Evolutionary conservation across 2,888 invertebrate species (phyloP).

Genomic region (Noctua pronuba): DNA sequence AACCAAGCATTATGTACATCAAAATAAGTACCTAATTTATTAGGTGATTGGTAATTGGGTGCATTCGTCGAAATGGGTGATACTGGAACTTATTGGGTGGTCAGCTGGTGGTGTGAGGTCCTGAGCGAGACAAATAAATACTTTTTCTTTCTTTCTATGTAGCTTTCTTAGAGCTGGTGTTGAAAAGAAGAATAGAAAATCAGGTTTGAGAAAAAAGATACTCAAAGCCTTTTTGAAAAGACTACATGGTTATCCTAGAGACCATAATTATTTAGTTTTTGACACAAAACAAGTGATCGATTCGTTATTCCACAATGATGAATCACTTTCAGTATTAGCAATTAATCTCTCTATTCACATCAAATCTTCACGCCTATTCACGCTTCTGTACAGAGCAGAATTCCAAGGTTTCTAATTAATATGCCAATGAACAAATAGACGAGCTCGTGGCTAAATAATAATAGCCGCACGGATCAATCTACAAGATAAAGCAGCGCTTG

Average conservation of each 20-base stretch:
- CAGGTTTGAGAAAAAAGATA: not conserved
- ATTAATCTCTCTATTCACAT: conserved; percentile 7
- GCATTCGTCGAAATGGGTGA: too few species aligned
- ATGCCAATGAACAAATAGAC: not conserved
- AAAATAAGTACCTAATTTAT: too few species aligned
- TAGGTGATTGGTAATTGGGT: too few species aligned
- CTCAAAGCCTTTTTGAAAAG: not conserved
- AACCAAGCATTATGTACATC: too few species aligned
- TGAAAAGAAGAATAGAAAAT: not conserved
- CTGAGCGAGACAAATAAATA: not conserved
- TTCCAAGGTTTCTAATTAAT: conserved; percentile 23
- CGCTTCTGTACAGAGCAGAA: conserved; percentile 4
- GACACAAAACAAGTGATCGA: conserved; percentile 27
- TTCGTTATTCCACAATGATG: conserved; percentile 19
- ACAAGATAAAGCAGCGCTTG: not conserved
- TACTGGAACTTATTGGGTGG: too few species aligned
- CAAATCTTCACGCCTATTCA: conserved; percentile 28
- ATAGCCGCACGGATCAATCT: not conserved
- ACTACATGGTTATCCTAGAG: not conserved
- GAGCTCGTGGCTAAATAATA: not conserved
- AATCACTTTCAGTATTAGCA: not conserved
- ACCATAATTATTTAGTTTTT: conserved; percentile 5
- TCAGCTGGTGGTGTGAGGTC: not conserved
- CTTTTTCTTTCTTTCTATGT: not conserved
- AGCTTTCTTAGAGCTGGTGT: not conserved